These are phyloP conservation scores for Drosophila punjabiensis DNA, from an alignment of 1,140 invertebrate genomes.

Conservation along the genomic window DNA sequence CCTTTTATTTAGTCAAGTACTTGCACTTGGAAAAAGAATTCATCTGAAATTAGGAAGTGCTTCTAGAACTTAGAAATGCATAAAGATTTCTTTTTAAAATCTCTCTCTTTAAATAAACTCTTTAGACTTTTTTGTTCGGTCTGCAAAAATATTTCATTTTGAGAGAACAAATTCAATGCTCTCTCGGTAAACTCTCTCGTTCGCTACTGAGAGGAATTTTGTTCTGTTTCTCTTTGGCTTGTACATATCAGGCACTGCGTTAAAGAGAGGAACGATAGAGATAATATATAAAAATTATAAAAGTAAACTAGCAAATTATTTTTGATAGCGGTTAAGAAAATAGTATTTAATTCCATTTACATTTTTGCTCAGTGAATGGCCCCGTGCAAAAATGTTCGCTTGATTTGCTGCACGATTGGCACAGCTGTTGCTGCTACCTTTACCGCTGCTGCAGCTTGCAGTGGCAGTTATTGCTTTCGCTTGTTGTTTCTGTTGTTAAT, in stretches of 20 bases:
- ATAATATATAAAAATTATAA: background rate
- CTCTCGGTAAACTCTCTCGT: background rate
- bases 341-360: background rate
- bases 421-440: slow-evolving; percentile 42
- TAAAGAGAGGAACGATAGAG: background rate
- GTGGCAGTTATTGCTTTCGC: slow-evolving; percentile 27
- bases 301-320: background rate
- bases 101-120: too few relatives aligned
- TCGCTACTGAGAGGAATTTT: background rate
- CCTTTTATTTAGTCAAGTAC: background rate
- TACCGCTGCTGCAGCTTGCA: slow-evolving; percentile 23
- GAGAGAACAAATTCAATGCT: too few relatives aligned
- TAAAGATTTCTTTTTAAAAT: too few relatives aligned
- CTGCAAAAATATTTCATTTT: too few relatives aligned
- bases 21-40: slow-evolving; percentile 9
- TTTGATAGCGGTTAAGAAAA: background rate
- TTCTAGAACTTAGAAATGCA: background rate
- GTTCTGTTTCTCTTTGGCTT: background rate
- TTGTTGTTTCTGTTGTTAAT: slow-evolving; percentile 23
- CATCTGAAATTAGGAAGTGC: background rate
- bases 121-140: too few relatives aligned
- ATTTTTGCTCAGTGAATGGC: slow-evolving; percentile 19
- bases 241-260: background rate
- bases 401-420: slow-evolving; percentile 67
- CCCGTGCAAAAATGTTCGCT: slow-evolving; percentile 68